phyloP scores from a whole-genome alignment of 2,113 vertebrate species.

The Callopanchax toddi region DNA sequence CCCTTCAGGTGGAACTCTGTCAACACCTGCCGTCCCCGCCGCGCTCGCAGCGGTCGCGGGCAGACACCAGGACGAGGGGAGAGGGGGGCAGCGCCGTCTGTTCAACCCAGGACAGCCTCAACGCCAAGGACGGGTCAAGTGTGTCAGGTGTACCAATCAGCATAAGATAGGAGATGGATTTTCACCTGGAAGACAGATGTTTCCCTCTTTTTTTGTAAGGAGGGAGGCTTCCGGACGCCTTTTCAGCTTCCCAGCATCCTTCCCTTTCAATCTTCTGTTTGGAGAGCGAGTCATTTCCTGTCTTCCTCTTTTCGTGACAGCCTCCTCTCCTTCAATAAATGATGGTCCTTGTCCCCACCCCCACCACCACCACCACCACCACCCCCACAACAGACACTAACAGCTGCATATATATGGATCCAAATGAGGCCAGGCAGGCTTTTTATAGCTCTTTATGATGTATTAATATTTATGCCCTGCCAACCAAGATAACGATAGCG shows the following conservation, averaged over 20 bases:
- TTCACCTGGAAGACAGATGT: constrained; percentile 36
- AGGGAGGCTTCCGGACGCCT: not conserved
- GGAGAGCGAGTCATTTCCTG: constrained; percentile 55
- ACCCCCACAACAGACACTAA: constrained; percentile 36
- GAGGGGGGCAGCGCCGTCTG: constrained; percentile 42
- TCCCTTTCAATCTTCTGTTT: constrained; percentile 31
- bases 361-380: not conserved
- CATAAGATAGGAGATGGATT: constrained; percentile 7
- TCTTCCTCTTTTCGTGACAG: constrained; percentile 32
- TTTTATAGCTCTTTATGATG: constrained; percentile 68
- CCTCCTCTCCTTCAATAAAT: constrained; percentile 39
- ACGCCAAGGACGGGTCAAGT: constrained; percentile 63
- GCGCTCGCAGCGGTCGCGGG: constrained; percentile 29
- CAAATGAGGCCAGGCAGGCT: constrained; percentile 55
- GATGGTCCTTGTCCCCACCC: constrained; percentile 11
- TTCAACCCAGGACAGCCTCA: constrained; percentile 37
- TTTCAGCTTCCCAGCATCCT: constrained; percentile 27
- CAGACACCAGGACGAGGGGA: constrained; percentile 8
- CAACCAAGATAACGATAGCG: constrained; percentile 52
- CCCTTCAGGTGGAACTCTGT: constrained; percentile 71
- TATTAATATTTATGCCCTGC: constrained; percentile 74
- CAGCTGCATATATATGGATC: constrained; percentile 70
- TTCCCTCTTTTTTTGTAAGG: not conserved
- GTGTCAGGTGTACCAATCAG: not conserved
- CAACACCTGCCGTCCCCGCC: constrained; percentile 70